Evolutionary conservation across 2,113 vertebrate species (phyloP), one percentile per base, ranked within the genome.

Genomic region (Pavo muticus): DNA sequence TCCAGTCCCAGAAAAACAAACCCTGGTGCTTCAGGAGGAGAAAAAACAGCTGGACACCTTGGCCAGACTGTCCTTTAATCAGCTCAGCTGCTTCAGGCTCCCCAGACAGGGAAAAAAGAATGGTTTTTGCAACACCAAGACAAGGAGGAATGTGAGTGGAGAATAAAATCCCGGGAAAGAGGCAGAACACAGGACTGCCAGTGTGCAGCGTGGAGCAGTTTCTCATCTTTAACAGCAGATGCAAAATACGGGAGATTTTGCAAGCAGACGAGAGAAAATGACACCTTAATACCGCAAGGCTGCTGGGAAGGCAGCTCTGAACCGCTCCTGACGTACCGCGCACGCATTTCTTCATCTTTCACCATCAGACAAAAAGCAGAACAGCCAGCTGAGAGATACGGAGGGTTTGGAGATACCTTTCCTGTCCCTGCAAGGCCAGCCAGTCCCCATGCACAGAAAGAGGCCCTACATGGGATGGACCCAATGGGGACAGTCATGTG

Each of bases 11-110:
- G 59, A 48, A 70, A 70, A 81, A 73, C 39, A 90, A 92, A 40
- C 27, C 20, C 65, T 76, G 87, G 48, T 74, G 35, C 56, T 88
- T 45, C 85, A 81, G 56, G 50, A 83, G 78, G 14, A 89, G 44
- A 59, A 85, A 90, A 90, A 88, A 50, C 71, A 63, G 50, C 50
- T 87, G 87, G 60, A 25, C 13, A 30, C 47, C 44, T 57, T 86
- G 85, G 63, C 65, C 57, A 2, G 7, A 27, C 74, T 70, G 59
- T 70, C 45, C 82, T 86, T 47, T 37, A 69, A 80, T 90, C 82
- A 96, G 85, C 88, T 94, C 85, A 94, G 75, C 92, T 74, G 88
- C 88, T 88, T 83, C 92, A 83, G 45, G 44, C 79, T 73, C 45
- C 52, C 42, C 64, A 77, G 2, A n/a, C 48, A 88, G 60, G 50